Percentiles rank a stretch among this genome's conserved stretches.
Evolutionary conservation across 37 sponge, comb jelly and placozoan species (phyloP).

Genomic region (Hexactinellida sp.): DNA sequence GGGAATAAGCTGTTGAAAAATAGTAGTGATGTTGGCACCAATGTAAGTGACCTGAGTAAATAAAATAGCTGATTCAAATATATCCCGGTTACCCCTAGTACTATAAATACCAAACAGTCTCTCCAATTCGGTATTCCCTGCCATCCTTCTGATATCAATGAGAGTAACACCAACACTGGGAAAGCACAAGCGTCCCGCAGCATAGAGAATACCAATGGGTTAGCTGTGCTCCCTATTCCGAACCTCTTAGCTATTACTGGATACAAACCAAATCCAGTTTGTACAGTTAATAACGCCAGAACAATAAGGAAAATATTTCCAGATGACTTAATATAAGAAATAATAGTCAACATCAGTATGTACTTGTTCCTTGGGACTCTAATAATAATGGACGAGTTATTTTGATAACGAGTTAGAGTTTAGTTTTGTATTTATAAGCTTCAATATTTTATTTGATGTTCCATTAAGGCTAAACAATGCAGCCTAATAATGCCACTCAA

Average conservation of each 20-base stretch:
- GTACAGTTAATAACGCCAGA: constrained; percentile 20
- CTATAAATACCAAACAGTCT: neutral
- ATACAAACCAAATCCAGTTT: constrained; percentile 22
- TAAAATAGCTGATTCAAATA: constrained; percentile 21
- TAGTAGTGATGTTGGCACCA: constrained; percentile 21
- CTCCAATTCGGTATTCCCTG: neutral
- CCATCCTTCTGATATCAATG: constrained; percentile 13
- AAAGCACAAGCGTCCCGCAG: constrained; percentile 16
- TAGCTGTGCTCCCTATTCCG: constrained; percentile 14
- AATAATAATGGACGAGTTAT: too few species aligned
- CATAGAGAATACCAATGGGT: constrained; percentile 20
- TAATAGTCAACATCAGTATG: too few species aligned
- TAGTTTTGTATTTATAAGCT: too few species aligned
- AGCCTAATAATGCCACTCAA: too few species aligned
- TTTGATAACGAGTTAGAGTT: too few species aligned
- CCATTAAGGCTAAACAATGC: too few species aligned
- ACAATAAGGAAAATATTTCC: neutral
- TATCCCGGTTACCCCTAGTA: constrained; percentile 17
- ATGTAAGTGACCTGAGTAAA: constrained; percentile 10
- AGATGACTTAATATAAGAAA: too few species aligned
- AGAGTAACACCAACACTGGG: constrained; percentile 14
- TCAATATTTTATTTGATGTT: too few species aligned
- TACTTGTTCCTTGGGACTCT: too few species aligned
- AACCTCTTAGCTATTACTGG: constrained; percentile 16
- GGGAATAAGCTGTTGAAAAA: constrained; percentile 14